Percentiles rank a stretch among this genome's conserved stretches.
These are phyloP conservation scores for Amblyjoppa fuscipennis DNA, from an alignment of 2,888 invertebrate genomes.

Conservation along the genomic window DNA sequence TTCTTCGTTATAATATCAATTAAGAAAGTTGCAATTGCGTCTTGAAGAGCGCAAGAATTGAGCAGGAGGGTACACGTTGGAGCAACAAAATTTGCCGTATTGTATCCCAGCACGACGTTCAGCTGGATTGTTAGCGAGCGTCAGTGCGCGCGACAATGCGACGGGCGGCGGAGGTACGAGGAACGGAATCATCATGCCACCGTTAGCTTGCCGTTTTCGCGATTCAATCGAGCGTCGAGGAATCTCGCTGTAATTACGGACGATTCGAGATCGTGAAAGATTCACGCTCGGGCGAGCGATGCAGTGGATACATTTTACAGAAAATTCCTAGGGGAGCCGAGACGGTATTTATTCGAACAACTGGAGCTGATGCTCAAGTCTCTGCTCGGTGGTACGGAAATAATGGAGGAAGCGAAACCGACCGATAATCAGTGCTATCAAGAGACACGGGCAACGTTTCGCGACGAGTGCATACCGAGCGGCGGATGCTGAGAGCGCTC, in stretches of 20 bases:
- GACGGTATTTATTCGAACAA: slow-evolving; percentile 35
- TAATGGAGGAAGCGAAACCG: neutral
- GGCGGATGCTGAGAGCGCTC: neutral
- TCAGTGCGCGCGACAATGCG: neutral
- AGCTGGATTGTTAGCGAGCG: slow-evolving; percentile 16
- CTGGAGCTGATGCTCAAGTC: slow-evolving; percentile 7
- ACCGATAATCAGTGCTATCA: slow-evolving; percentile 16
- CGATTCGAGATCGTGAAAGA: slow-evolving; percentile 71
- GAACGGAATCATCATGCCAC: neutral
- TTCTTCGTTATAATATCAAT: slow-evolving; percentile 66
- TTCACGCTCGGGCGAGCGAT: slow-evolving; percentile 71
- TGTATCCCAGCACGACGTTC: neutral
- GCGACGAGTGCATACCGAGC: neutral
- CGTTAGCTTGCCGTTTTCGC: slow-evolving; percentile 10
- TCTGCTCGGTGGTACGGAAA: slow-evolving; percentile 28
- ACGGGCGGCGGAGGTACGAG: neutral
- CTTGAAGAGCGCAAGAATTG: slow-evolving; percentile 41
- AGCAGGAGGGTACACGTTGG: neutral
- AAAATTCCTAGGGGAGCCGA: slow-evolving; percentile 12
- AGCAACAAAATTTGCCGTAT: slow-evolving; percentile 20
- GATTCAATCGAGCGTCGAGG: slow-evolving; percentile 72
- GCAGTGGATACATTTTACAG: slow-evolving; percentile 51
- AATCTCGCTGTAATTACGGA: slow-evolving; percentile 73
- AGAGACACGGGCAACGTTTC: neutral
- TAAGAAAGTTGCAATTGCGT: slow-evolving; percentile 69